Percentiles rank a stretch among this genome's conserved stretches.
Evolutionary conservation across 2,888 invertebrate genomes (phyloP).

Genomic region (Brenthis hecate): DNA sequence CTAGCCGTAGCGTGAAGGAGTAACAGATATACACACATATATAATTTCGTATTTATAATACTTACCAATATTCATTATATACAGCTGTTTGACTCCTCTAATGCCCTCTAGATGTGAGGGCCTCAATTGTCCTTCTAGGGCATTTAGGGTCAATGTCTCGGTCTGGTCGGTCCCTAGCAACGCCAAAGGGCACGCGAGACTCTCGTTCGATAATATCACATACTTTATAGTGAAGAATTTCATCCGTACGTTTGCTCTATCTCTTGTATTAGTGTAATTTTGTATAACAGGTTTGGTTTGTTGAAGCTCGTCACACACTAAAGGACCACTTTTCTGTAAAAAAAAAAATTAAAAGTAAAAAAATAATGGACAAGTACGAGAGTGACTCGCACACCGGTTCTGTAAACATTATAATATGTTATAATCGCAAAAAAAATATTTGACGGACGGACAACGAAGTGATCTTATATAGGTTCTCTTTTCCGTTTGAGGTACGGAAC

Average conservation of each 20-base stretch:
- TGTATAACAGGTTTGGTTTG: background rate
- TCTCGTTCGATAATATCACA: background rate
- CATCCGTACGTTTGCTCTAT: background rate
- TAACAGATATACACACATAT: no score
- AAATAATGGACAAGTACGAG: no score
- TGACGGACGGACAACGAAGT: no score
- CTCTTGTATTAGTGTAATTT: background rate
- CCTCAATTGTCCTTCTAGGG: background rate
- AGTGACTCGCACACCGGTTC: no score
- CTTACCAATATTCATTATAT: conserved; percentile 1
- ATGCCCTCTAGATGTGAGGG: background rate
- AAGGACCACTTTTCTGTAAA: background rate
- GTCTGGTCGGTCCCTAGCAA: background rate
- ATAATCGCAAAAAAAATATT: no score
- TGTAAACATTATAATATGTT: no score
- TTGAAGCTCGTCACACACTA: background rate
- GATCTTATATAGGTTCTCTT: no score
- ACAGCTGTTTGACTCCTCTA: background rate
- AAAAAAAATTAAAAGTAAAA: background rate
- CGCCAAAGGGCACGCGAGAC: background rate
- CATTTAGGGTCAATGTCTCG: background rate
- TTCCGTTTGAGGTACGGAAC: no score
- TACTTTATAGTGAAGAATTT: background rate
- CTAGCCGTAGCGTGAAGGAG: no score
- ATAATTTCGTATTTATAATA: background rate